Percentiles rank a stretch among this genome's conserved stretches.
Evolutionary conservation across 2,888 invertebrate species (phyloP).

Genomic region (Monochamus alternatus): DNA sequence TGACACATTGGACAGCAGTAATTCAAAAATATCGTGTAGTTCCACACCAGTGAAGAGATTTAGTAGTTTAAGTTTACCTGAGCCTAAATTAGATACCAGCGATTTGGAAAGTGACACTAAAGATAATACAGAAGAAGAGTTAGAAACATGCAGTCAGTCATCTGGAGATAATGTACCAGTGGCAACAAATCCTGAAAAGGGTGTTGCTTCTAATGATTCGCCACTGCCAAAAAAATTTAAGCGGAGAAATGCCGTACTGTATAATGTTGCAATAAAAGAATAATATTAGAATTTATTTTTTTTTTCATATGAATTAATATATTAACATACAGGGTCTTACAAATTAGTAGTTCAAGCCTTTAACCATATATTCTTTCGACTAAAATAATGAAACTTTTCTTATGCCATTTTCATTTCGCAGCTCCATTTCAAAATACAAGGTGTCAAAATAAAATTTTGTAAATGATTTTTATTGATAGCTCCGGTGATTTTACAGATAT

Average conservation of each 20-base stretch:
- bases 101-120: slow-evolving; percentile 29
- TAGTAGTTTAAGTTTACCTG: slow-evolving; percentile 58
- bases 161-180: slow-evolving; percentile 16
- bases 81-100: slow-evolving; percentile 56
- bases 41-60: slow-evolving; percentile 42
- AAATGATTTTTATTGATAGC: too few relatives aligned
- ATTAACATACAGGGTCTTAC: too few relatives aligned
- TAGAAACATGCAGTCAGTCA: slow-evolving; percentile 17
- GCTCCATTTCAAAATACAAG: too few relatives aligned
- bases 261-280: slow-evolving; percentile 50
- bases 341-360: too few relatives aligned
- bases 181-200: slow-evolving; percentile 25
- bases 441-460: too few relatives aligned
- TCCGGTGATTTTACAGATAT: too few relatives aligned
- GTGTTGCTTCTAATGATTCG: slow-evolving; percentile 40
- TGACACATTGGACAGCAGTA: slow-evolving; percentile 39
- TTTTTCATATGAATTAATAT: too few relatives aligned
- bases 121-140: slow-evolving; percentile 17
- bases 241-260: slow-evolving; percentile 69
- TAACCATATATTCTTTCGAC: too few relatives aligned
- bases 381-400: too few relatives aligned
- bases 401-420: too few relatives aligned
- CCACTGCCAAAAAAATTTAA: slow-evolving; percentile 67
- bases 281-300: not conserved
- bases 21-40: slow-evolving; percentile 36